Base-by-base conservation (phyloP, 2,888 invertebrate genomes). In the Hoplodrina blanda region DNA sequence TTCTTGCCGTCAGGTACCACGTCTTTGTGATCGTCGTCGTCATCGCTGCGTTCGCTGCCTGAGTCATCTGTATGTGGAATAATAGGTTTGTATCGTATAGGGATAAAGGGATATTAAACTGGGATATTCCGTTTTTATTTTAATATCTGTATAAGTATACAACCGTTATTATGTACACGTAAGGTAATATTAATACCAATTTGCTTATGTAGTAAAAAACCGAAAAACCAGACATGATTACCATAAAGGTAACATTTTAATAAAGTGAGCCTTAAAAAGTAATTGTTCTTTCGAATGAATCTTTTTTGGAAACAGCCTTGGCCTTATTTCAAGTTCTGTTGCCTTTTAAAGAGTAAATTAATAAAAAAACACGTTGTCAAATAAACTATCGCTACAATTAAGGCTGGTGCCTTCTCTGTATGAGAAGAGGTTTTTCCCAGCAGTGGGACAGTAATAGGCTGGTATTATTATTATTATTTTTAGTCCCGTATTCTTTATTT, bases 41-140 rank as follows among this genome's bases (percentile, higher is more conserved):
- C 94, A 37, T 95, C 95, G 78, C 94, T 94, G 11, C 84, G 91
- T 10, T 95, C 96, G 80, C 94, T 95, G 69, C 93, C 93, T 5
- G 95, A 95, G 82, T 96, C 96, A 83, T 96, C 95, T 95, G 82
- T n/a, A 72, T 70, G 57, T 64, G 8, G 62, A 54, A 67, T 65
- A 66, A 71, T 37, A 66, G 68, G 69, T 77, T 76, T 54, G 37
- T 30, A 64, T 50, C 25, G 15, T 19, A 57, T 49, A 20, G 10
- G 33, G 44, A 60, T 55, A 60, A 33, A 44, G 4, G 7, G 13
- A 13, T 30, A 20, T 19, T 13, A 4, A 54, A 49, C 13, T 19
- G 37, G 10, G 33, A 11, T 7, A 20, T 33, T 15, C 17, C 19
- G 44, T 0, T 66, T 30, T 20, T 10, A 33, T 17, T 33, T 65